Base-by-base conservation (phyloP, 2,113 vertebrate genomes). In the Gulo gulo region DNA sequence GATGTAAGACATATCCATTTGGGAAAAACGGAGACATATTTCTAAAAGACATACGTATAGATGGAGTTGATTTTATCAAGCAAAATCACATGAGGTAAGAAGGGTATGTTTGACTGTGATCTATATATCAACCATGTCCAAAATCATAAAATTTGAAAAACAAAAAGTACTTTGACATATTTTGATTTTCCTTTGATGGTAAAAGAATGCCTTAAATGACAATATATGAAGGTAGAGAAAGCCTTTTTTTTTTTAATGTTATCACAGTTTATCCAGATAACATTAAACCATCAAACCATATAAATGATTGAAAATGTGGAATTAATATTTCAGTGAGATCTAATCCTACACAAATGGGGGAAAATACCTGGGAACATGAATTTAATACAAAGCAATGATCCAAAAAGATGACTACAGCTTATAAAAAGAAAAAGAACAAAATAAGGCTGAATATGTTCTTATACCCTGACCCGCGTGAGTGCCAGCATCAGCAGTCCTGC, bases 1-100 rank as follows among this genome's bases (percentile, higher is more conserved):
- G 45, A 82, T 96, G 96, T 97, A 96, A 97, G 95, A 97, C 97
- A 95, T 94, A 91, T 18, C 79, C 97, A 57, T 88, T 67, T 90
- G 94, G 97, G 97, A 76, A 98, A 95, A 50, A 89, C 67, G 31
- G 91, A 97, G 94, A 92, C 85, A 4, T 31, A 81, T 63, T 96
- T 97, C 97, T 88, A 79, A 80, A 97, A 93, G 94, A 55, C 52
- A 47, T 63, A 52, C 81, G 82, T 82, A 82, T n/a, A 94, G 84
- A 80, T 82, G 74, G 83, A 74, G 59, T 88, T 92, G 89, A 73
- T 85, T 96, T 96, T 96, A 88, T 94, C 92, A 73, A 83, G 84
- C 57, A 36, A 73, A 95, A 92, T 96, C 67, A 61, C 36, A 71
- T 81, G 29, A 92, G 21, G 79, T 76, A 78, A 90, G 69, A 91